Evolutionary conservation across 2,888 invertebrate genomes (phyloP).

Genomic region (Pachydiplax longipennis): DNA sequence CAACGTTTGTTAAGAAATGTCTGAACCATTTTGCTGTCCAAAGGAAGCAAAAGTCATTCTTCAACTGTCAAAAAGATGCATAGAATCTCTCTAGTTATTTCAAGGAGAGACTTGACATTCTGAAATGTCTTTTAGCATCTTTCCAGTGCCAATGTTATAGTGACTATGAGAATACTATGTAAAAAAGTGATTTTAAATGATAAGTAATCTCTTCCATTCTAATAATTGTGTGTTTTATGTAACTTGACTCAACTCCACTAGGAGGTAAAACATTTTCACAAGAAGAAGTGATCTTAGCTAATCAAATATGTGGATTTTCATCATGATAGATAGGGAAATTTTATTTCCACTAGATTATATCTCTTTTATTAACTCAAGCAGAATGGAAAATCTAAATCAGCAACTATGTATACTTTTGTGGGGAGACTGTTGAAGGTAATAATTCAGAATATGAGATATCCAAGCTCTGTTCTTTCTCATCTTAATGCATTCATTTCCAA

Average conservation of each 20-base stretch:
- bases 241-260: background rate
- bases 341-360: background rate
- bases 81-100: background rate
- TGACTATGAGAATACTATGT: background rate
- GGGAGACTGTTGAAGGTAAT: no score
- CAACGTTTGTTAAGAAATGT: no score
- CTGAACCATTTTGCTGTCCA: background rate
- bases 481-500: background rate
- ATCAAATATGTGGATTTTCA: background rate
- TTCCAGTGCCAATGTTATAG: constrained; percentile 2
- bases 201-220: constrained; percentile 32
- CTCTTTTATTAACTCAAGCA: background rate
- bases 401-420: no score
- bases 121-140: background rate
- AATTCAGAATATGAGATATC: no score
- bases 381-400: no score
- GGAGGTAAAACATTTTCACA: background rate
- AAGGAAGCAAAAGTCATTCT: background rate
- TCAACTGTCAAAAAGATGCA: background rate
- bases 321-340: background rate
- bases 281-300: constrained; percentile 2
- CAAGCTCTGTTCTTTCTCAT: background rate
- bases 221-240: constrained; percentile 1
- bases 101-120: background rate
- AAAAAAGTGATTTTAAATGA: background rate